Evolutionary conservation across 1,140 invertebrate genomes (phyloP), one percentile per base, ranked within the genome.

Genomic region (Diuraphis noxia): DNA sequence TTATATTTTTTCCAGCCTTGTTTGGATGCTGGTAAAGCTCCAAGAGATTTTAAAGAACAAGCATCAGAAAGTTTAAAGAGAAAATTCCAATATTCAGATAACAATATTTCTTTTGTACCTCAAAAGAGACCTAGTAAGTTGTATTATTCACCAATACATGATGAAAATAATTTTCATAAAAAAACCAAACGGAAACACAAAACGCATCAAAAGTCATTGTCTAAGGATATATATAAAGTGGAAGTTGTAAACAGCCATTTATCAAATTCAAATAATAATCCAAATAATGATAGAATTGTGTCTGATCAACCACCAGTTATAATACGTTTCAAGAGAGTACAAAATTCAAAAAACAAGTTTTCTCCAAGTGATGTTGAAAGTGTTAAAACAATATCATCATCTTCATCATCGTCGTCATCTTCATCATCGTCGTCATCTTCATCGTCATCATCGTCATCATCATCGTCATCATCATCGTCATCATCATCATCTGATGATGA

Each of bases 151-250:
- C 23, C 40, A 52, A 5, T 40, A 49, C 34, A 90, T 49, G 34
- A 34, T 46, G 41, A 90, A 46, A 38, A 25, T n/a, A 79, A 90
- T 36, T 79, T 46, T 34, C 43, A 82, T 49, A 91, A 91, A 91
- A 91, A 90, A 81, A 49, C 21, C 10, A 90, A 90, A 49, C 40
- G 72, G 30, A 91, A 91, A 91, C 63, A 30, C 17, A 91, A 91
- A 82, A 46, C 38, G 40, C 36, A 34, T 21, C 72, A 82, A 91
- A 91, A 91, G 30, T 6, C 19, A 17, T 52, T 34, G 17, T 52
- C 23, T 10, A 91, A 81, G 81, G 89, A 91, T 82, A 91, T 91
- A 38, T 91, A 91, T 40, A 91, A 91, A 79, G 89, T 90, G 0
- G 88, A 90, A 81, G 72, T 90, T 25, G 72, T 91, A n/a, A 77